A percentile compares a stretch with the other conserved stretches of the same genome.
Evolutionary conservation across 2,797 vertebrate species (phyloP).

Genomic region (Knipowitschia caucasica): DNA sequence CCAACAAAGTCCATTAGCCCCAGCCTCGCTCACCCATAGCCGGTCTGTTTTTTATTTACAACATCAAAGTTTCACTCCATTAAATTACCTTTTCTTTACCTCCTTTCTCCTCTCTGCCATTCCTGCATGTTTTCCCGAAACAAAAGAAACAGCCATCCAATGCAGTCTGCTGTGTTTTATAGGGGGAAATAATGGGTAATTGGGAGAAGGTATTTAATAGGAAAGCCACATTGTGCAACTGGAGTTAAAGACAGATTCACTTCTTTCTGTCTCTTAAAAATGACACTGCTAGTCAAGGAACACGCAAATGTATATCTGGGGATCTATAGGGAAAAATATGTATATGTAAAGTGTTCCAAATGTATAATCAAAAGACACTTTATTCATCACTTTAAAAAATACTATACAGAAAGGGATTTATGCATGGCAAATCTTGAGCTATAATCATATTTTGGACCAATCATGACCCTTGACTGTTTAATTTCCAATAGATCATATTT

Average conservation of each 20-base stretch:
- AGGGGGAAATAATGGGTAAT: conserved; percentile 82
- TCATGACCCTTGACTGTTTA: neutral
- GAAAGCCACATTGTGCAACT: conserved; percentile 72
- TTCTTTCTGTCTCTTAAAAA: conserved; percentile 58
- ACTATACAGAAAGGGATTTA: no score
- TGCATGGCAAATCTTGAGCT: no score
- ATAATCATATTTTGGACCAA: neutral
- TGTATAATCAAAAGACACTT: no score
- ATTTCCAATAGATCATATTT: conserved; percentile 6
- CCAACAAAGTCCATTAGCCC: conserved; percentile 72
- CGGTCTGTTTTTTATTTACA: conserved; percentile 80
- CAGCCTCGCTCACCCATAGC: conserved; percentile 68
- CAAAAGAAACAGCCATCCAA: conserved; percentile 73
- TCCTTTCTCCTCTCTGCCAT: conserved; percentile 28
- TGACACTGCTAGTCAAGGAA: conserved; percentile 50
- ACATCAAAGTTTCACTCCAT: conserved; percentile 85
- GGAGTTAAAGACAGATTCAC: conserved; percentile 62
- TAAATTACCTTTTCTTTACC: conserved; percentile 71
- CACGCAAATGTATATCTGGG: conserved; percentile 44
- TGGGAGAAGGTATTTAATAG: conserved; percentile 82
- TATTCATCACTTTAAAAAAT: no score
- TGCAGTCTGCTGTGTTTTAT: conserved; percentile 79
- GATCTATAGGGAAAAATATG: no score
- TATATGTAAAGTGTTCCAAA: neutral
- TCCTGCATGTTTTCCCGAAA: conserved; percentile 79